Conservation (phyloP, 1,140 invertebrate genomes). For the Danaus melanippus region DNA sequence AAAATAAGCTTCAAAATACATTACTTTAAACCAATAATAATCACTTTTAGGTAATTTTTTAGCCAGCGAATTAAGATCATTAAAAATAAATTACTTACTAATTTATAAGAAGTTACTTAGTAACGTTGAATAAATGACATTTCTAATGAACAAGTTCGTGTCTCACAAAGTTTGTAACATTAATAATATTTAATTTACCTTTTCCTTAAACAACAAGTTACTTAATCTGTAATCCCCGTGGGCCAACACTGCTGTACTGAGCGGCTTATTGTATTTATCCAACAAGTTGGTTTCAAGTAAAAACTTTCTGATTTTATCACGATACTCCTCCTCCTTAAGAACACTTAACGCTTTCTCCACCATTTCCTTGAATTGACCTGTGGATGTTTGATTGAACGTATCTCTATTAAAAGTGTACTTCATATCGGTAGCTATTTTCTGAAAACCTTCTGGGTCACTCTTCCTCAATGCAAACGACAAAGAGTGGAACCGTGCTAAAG, state of each 20-base stretch:
- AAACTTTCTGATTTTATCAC: conserved; percentile 19
- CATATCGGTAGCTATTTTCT: conserved; percentile 1
- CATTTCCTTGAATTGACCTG: neutral
- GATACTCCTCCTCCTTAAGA: conserved; percentile 22
- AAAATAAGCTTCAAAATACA: no score
- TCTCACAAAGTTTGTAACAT: neutral
- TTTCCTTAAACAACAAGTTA: conserved; percentile 33
- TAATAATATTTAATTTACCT: conserved; percentile 21
- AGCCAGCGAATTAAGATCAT: no score
- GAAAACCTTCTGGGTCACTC: conserved; percentile 25
- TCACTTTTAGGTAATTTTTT: no score
- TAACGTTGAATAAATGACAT: no score
- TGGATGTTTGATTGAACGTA: neutral
- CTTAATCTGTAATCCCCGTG: conserved; percentile 46
- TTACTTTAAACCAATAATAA: no score
- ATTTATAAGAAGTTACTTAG: no score
- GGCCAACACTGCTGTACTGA: conserved; percentile 23
- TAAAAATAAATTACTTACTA: no score
- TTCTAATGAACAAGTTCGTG: neutral
- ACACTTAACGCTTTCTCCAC: conserved; percentile 3
- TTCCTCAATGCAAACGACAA: conserved; percentile 27
- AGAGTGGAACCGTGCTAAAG: conserved; percentile 39
- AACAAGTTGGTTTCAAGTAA: conserved; percentile 7
- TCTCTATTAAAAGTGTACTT: conserved; percentile 9
- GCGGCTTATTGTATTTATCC: conserved; percentile 19